Evolutionary conservation across 2,113 vertebrate genomes (phyloP), one percentile per base, ranked within the genome.

Genomic region (Heterotis niloticus): DNA sequence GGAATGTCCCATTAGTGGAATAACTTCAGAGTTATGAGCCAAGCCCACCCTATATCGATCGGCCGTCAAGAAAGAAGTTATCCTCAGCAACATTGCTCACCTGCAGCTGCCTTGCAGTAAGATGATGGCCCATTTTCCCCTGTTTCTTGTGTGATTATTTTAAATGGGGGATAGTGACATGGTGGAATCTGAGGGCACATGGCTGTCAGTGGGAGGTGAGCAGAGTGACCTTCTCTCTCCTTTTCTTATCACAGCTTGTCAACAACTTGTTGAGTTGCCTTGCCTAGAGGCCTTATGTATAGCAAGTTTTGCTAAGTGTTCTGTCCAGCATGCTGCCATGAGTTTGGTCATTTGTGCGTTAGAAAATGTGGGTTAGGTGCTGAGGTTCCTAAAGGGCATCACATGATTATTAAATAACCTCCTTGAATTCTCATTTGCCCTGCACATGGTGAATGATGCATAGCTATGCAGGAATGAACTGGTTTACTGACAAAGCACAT

Each of bases 91-190:
- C 13, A 44, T 68, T 51, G 59, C 65, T 60, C n/a, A 57, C 56
- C 77, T 18, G 66, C 66, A 16, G 77, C 67, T 62, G 10, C 54
- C 20, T 26, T 18, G 54, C 56, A 29, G 28, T 23, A 56, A 64
- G 67, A 28, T 69, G 9, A 78, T 24, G 67, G 28, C 26, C 54
- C 56, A 57, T 71, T 70, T 78, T 70, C 70, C 66, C 44, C 67
- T 68, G 28, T 71, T 78, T 60, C 64, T 71, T 44, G 56, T 64
- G 44, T 57, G 66, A 64, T 59, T 65, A n/a, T 26, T 44, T 60
- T 62, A 66, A 71, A 71, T 59, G 66, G 59, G 77, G 57, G 77
- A 78, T 67, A 70, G 56, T 78, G 66, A 78, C 77, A 71, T 29
- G 29, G 56, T 75, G 28, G 70, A 78, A 54, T 54, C 26, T 23